Percentiles rank a stretch among this genome's conserved stretches.
Conservation (phyloP, 2,797 vertebrate species). For the Poeciliopsis gracilis region DNA sequence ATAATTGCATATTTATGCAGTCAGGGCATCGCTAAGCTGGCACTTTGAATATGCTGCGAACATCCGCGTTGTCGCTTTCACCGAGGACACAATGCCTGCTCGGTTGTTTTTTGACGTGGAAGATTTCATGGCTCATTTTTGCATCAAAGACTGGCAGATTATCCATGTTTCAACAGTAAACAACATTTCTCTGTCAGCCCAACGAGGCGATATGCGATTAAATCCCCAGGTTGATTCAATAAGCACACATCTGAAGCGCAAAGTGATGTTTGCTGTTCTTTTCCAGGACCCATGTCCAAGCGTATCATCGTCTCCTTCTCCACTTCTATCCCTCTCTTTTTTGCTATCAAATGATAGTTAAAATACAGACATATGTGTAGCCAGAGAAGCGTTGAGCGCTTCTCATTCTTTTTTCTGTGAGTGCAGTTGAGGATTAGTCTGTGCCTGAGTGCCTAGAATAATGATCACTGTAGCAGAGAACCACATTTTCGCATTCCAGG, state of each 20-base stretch:
- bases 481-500: constrained; percentile 79
- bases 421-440: constrained; percentile 76
- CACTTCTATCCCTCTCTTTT: constrained; percentile 15
- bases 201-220: constrained; percentile 25
- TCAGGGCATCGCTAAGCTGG: constrained; percentile 36
- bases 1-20: constrained; percentile 47
- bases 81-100: constrained; percentile 23
- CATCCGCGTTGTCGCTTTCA: constrained; percentile 17
- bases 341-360: constrained; percentile 47
- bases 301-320: constrained; percentile 36
- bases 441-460: constrained; percentile 79
- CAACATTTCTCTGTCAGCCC: constrained; percentile 43
- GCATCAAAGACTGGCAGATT: constrained; percentile 49
- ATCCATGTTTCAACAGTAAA: constrained; percentile 53
- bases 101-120: constrained; percentile 24
- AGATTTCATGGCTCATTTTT: constrained; percentile 48
- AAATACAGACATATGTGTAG: constrained; percentile 70
- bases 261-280: constrained; percentile 49
- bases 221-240: constrained; percentile 43
- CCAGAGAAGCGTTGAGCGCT: constrained; percentile 52
- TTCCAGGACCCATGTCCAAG: constrained; percentile 28
- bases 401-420: constrained; percentile 65
- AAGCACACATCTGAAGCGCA: constrained; percentile 35
- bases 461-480: constrained; percentile 79
- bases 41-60: constrained; percentile 31